Base-by-base conservation (phyloP, 1,140 invertebrate species). In the Camponotus vicinus region DNA sequence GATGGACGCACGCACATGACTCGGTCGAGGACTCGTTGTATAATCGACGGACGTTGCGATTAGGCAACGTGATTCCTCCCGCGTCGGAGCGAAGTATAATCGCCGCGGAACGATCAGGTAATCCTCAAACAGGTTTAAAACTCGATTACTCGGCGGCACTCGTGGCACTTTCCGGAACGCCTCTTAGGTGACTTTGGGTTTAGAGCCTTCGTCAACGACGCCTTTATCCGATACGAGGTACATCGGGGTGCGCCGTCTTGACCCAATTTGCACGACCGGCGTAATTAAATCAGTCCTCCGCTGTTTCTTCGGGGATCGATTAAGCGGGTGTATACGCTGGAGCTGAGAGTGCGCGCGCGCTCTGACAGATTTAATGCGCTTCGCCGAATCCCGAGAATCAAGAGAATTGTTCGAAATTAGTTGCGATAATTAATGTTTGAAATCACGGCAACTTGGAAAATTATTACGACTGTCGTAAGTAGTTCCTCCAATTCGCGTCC, bases 201-300 rank as follows among this genome's bases (percentile, higher is more conserved):
- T 45, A 45, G 15, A 45, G 40, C 13, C 27, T 27, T 55, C 55
- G 3, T 45, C 69, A 57, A 75, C 27, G 67, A 45, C 37, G 42
- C 61, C 57, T 73, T 83, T 42, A 83, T 75, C 52, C 67, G 67
- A 73, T 73, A 40, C 52, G 67, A 82, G 37, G 67, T 21, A 82
- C 37, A 42, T 37, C 32, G 59, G 45, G 71, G 61, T 66, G 27
- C 49, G 40, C 78, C 73, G 89, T 92, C 92, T 92, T 93, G 91
- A 93, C 92, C 91, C 66, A 90, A 92, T 93, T 92, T 91, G 86
- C 88, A 89, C 88, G 87, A 82, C 89, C 88, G 91, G 73, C 86
- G 89, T 92, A 92, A 92, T 92, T 92, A 92, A 82, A 89, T 86
- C 84, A 85, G 69, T 61, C 69, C 78, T 69, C 82, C 55, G 55